Base-by-base conservation (phyloP, 2,797 vertebrate species). In the Malurus leucopterus region DNA sequence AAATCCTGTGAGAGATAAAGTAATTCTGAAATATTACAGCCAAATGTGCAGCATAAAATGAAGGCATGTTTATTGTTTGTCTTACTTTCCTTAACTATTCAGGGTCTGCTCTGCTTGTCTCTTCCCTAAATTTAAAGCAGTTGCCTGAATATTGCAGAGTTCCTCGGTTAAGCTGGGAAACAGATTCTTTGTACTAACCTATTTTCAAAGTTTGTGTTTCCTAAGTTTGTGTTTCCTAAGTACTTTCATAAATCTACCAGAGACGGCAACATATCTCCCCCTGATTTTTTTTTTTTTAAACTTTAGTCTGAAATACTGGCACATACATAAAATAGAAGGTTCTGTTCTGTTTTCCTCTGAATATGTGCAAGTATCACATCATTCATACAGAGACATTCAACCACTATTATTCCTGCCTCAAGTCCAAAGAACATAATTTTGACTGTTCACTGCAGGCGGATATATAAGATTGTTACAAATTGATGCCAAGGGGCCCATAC, bases 381-480 rank as follows among this genome's bases (percentile, higher is more conserved):
- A 87, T 43, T 95, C 89, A 89, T 27, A 70, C 46, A 68, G 50
- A 89, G 80, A 78, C 44, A 34, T 80, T 82, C 46, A 70, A 74
- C 3, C 3, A 69, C 8, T 43, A 86, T 91, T 88, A 88, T 83
- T 94, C 83, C 91, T 93, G 80, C 93, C 85, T 88, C 36, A 46
- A 79, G 80, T 93, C 89, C 92, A 95, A 94, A 91, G 74, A 93
- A 93, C 88, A 36, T 86, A 92, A 89, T 92, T 93, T 84, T 84
- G 68, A 91, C 87, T 92, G 84, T 86, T 93, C 83, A 46, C 69
- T 71, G 86, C 26, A 49, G 92, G 62, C 19, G 21, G 87, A 93
- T 91, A 80, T 62, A 43, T 59, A 87, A 87, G 77, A 90, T 86
- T 82, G 77, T 82, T 88, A 93, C 72, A 92, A 94, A 95, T 86